phyloP scores from a whole-genome alignment of 2,888 invertebrate species.

The Priocnemis perturbator region DNA sequence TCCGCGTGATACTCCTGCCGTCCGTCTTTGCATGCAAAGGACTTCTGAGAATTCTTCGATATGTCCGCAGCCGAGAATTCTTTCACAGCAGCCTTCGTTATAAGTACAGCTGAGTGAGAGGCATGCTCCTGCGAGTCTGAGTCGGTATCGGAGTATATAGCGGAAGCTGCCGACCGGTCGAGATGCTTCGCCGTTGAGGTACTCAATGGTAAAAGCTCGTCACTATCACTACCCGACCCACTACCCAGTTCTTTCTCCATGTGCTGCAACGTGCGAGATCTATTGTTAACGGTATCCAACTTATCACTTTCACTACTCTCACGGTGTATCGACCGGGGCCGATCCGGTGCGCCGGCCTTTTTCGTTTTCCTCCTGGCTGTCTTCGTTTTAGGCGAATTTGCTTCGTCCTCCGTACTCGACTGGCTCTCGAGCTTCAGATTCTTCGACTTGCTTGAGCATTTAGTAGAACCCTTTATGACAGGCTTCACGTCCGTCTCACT shows the following conservation, averaged over 20 bases:
- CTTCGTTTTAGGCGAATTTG: constrained; percentile 69
- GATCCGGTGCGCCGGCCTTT: constrained; percentile 73
- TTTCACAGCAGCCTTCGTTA: constrained; percentile 91
- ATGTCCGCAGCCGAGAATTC: constrained; percentile 85
- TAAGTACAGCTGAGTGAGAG: constrained; percentile 80
- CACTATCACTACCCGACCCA: constrained; percentile 85
- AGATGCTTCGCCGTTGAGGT: constrained; percentile 58
- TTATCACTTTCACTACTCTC: constrained; percentile 73
- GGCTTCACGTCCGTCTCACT: constrained; percentile 75
- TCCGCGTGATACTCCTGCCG: constrained; percentile 74
- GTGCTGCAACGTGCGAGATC: constrained; percentile 81
- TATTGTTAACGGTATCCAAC: constrained; percentile 53
- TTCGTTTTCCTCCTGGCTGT: constrained; percentile 63
- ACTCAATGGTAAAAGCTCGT: constrained; percentile 84
- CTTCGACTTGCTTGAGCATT: constrained; percentile 43
- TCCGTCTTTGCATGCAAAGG: constrained; percentile 78
- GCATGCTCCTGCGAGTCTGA: constrained; percentile 80
- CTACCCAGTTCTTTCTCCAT: constrained; percentile 86
- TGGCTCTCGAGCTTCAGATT: constrained; percentile 73
- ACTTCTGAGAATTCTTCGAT: constrained; percentile 90
- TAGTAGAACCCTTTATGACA: constrained; percentile 36
- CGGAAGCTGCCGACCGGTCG: constrained; percentile 78
- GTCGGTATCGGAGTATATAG: constrained; percentile 91
- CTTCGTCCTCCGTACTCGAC: constrained; percentile 80
- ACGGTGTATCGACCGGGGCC: constrained; percentile 72